These are phyloP conservation scores for Lysandra coridon DNA, from an alignment of 2,888 invertebrate genomes.

Conservation along the genomic window DNA sequence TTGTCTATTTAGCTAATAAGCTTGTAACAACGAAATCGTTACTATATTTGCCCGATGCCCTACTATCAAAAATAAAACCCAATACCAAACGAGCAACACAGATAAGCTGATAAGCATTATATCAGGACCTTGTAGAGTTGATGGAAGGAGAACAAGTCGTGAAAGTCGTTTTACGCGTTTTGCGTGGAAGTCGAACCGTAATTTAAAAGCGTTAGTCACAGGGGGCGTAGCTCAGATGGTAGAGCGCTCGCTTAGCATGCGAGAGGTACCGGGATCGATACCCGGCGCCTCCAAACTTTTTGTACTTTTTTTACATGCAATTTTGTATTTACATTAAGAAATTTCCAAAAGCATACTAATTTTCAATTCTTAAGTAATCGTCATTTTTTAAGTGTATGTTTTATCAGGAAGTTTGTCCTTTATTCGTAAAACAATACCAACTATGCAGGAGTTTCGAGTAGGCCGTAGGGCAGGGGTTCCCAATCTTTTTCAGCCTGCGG, in stretches of 20 bases:
- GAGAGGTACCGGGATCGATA: slow-evolving; percentile 81
- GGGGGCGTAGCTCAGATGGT: slow-evolving; percentile 81
- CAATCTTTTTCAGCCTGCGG: no score
- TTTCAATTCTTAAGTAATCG: no score
- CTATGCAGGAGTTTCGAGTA: no score
- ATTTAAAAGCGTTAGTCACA: neutral
- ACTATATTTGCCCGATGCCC: slow-evolving; percentile 10
- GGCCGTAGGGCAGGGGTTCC: no score
- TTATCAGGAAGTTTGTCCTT: no score
- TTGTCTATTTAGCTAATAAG: neutral
- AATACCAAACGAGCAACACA: slow-evolving; percentile 17
- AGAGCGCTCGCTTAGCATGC: slow-evolving; percentile 81
- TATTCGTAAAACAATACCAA: no score
- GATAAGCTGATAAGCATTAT: slow-evolving; percentile 30
- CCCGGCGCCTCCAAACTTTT: slow-evolving; percentile 72
- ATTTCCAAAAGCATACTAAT: neutral
- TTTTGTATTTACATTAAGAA: neutral
- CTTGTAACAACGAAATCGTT: neutral
- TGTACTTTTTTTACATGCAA: neutral
- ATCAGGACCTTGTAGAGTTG: slow-evolving; percentile 36
- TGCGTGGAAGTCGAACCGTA: neutral
- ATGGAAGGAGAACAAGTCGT: slow-evolving; percentile 36
- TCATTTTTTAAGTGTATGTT: no score
- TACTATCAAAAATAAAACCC: slow-evolving; percentile 19
- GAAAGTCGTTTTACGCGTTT: slow-evolving; percentile 40